A percentile compares a stretch with the other conserved stretches of the same genome.
Conservation (phyloP, 2,113 vertebrate genomes). For the Malurus elegans region DNA sequence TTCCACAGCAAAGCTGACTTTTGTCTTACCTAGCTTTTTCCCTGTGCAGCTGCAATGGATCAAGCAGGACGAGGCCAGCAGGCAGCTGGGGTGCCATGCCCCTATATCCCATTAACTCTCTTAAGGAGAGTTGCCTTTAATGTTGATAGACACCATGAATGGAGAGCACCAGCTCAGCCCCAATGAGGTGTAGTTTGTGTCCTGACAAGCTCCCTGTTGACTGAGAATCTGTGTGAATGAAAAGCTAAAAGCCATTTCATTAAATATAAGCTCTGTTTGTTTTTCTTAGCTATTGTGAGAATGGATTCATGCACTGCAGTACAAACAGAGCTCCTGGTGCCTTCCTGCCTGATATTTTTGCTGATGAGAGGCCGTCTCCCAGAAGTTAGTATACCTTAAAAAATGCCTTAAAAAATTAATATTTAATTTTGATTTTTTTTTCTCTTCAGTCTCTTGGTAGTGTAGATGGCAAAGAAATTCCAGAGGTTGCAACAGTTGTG, state of each 20-base stretch:
- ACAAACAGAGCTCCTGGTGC: conserved; percentile 57
- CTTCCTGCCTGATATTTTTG: conserved; percentile 63
- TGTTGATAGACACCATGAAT: background rate
- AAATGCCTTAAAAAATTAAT: background rate
- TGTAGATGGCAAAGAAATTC: background rate
- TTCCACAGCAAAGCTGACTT: background rate
- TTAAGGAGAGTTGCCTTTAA: background rate
- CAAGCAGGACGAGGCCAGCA: background rate
- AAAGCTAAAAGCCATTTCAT: background rate
- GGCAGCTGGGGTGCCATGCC: background rate
- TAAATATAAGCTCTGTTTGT: background rate
- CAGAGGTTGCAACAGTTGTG: background rate
- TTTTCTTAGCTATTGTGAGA: conserved; percentile 81
- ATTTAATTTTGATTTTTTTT: background rate
- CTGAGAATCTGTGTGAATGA: background rate
- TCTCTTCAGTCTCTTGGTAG: background rate
- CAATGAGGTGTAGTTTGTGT: background rate
- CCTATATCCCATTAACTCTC: background rate
- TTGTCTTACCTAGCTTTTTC: background rate
- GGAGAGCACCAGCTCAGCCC: background rate
- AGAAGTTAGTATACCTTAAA: conserved; percentile 80
- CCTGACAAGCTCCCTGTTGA: background rate
- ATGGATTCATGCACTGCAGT: conserved; percentile 83
- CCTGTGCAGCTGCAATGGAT: background rate
- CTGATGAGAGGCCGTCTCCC: conserved; percentile 57